Conservation (phyloP, 1,140 invertebrate genomes). For the Drosophila arawakana region DNA sequence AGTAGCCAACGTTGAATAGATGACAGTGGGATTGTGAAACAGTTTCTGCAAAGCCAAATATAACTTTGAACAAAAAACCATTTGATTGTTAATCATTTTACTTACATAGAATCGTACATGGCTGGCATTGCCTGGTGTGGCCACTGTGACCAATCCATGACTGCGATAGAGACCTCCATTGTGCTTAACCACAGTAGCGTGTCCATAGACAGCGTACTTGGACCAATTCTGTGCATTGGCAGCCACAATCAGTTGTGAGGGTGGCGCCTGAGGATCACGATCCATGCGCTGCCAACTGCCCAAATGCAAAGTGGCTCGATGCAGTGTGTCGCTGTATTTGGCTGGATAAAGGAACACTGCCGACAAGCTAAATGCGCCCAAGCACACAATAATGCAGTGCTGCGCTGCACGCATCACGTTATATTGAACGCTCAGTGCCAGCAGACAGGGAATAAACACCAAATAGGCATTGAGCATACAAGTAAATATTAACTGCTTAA, state of each 20-base stretch:
- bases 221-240: slow-evolving; percentile 86
- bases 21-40: slow-evolving; percentile 93
- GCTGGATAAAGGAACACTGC: slow-evolving; percentile 89
- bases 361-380: slow-evolving; percentile 93
- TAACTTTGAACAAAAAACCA: neutral
- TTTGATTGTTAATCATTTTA: neutral
- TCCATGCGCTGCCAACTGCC: slow-evolving; percentile 92
- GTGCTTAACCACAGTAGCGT: slow-evolving; percentile 92
- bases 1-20: slow-evolving; percentile 90
- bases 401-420: slow-evolving; percentile 93
- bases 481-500: slow-evolving; percentile 96
- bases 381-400: slow-evolving; percentile 92
- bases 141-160: slow-evolving; percentile 89
- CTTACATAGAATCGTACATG: slow-evolving; percentile 94
- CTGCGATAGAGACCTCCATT: slow-evolving; percentile 92
- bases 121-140: slow-evolving; percentile 92
- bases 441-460: slow-evolving; percentile 95
- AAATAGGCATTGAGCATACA: slow-evolving; percentile 95
- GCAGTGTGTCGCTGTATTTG: slow-evolving; percentile 94
- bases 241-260: slow-evolving; percentile 57
- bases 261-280: slow-evolving; percentile 56
- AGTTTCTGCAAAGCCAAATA: slow-evolving; percentile 88
- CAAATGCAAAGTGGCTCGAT: slow-evolving; percentile 94
- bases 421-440: slow-evolving; percentile 94
- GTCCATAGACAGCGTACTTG: slow-evolving; percentile 90